Percentiles rank a stretch among this genome's conserved stretches.
These are phyloP conservation scores for Eristalinus sepulchralis DNA, from an alignment of 2,888 invertebrate species.

Conservation along the genomic window DNA sequence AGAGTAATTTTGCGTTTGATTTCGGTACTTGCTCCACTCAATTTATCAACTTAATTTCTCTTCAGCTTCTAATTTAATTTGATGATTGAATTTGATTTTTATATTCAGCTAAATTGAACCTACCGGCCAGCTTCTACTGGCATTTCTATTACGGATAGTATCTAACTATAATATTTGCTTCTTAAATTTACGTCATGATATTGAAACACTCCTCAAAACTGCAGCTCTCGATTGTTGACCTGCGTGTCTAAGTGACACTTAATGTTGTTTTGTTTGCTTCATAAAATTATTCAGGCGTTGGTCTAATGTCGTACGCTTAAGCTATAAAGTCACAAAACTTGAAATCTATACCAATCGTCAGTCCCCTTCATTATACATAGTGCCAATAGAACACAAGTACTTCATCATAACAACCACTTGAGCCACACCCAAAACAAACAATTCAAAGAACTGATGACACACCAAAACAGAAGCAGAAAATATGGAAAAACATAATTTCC, in stretches of 20 bases:
- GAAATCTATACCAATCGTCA: not conserved
- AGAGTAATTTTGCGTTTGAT: too few species aligned
- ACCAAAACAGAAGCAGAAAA: not conserved
- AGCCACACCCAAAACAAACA: slow-evolving; percentile 67
- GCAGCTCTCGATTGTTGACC: not conserved
- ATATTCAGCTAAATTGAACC: too few species aligned
- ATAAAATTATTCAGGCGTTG: not conserved
- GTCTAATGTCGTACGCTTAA: not conserved
- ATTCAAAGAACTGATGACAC: not conserved
- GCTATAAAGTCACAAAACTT: not conserved
- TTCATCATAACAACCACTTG: slow-evolving; percentile 53
- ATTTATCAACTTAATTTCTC: too few species aligned
- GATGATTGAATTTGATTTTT: too few species aligned
- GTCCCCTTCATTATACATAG: too few species aligned
- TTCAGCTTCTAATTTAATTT: too few species aligned
- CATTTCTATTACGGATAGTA: too few species aligned
- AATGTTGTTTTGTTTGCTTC: not conserved
- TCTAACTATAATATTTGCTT: too few species aligned
- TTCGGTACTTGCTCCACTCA: too few species aligned
- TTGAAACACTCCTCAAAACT: not conserved
- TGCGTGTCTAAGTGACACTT: not conserved
- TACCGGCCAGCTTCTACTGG: too few species aligned
- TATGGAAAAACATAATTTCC: slow-evolving; percentile 27
- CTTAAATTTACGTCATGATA: too few species aligned
- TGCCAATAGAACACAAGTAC: not conserved